Evolutionary conservation across 2,888 invertebrate species (phyloP).

Genomic region (Tetrapedia diversipes): DNA sequence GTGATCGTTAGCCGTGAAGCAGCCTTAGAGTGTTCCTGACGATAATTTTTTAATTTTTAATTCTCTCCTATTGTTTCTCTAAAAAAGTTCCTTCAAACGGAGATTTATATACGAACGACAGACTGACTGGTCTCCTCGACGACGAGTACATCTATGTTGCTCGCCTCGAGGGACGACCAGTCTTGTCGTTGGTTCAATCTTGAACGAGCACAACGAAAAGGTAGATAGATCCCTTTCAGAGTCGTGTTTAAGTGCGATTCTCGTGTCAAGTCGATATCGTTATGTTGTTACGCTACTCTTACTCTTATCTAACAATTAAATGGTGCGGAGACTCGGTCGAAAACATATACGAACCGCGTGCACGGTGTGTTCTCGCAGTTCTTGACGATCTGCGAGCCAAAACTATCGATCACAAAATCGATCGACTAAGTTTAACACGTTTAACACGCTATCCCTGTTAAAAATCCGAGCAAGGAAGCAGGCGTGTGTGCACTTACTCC

Average conservation of each 20-base stretch:
- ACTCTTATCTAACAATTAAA: not conserved
- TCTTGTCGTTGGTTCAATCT: not conserved
- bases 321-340: not conserved
- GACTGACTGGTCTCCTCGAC: not conserved
- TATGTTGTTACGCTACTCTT: not conserved
- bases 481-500: constrained; percentile 2
- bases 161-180: not conserved
- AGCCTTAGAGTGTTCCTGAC: constrained; percentile 23
- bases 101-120: not conserved
- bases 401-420: not conserved
- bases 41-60: constrained; percentile 5
- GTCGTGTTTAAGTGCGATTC: not conserved
- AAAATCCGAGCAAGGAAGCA: not conserved
- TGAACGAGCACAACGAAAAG: constrained; percentile 19
- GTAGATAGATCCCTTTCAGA: not conserved
- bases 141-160: not conserved
- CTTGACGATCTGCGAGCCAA: not conserved
- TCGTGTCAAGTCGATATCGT: not conserved
- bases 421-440: not conserved
- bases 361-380: not conserved
- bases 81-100: not conserved
- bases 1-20: constrained; percentile 38
- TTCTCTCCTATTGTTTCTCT: not conserved
- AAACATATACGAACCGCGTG: constrained; percentile 16
- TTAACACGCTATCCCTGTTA: not conserved